Base-by-base conservation (phyloP, 2,888 invertebrate genomes). In the Dryobota labecula region DNA sequence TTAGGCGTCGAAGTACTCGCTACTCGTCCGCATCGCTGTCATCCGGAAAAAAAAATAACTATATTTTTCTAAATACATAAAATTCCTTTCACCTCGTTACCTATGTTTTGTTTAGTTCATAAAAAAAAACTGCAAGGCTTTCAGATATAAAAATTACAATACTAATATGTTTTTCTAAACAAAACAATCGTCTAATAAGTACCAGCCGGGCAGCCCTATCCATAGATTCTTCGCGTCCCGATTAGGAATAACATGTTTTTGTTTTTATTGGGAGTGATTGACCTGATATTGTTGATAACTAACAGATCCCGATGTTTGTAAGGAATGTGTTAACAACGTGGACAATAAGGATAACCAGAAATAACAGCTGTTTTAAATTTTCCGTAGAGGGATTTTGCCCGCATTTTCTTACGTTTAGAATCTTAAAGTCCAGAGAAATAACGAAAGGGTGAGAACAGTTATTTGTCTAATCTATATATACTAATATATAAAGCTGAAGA, bases 141-240 rank as follows among this genome's bases (percentile, higher is more conserved):
- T 65, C 7, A 57, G 2, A 54, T 7, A 20, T 30, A 56, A 1
- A n/a, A 45, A 33, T 36, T 53, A 4, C 6, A 20, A 24, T 45
- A 24, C 7, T 18, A 20, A 38, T 33, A 36, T 38, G 6, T 49
- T 20, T 38, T 27, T 49, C 24, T 11, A 18, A 18, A n/a, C 11
- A 5, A 58, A 70, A 53, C n/a, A 56, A 60, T 54, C 11, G 2
- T 45, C 7, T 49, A 13, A 15, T 13, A 20, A 54, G 56, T n/a
- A 70, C 13, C 84, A n/a, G n/a, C n/a, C n/a, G n/a, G n/a, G n/a
- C 36, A 84, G 8, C 84, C 84, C 85, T 84, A 76, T 41, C 20
- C 2, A 38, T 70, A 62, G 61, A 70, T 63, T 56, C 78, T 11
- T 36, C 38, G 51, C 57, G 69, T 80, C 80, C 80, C 61, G 62